These are phyloP conservation scores for Rallus limicola DNA, from an alignment of 2,113 vertebrate genomes.

Conservation along the genomic window DNA sequence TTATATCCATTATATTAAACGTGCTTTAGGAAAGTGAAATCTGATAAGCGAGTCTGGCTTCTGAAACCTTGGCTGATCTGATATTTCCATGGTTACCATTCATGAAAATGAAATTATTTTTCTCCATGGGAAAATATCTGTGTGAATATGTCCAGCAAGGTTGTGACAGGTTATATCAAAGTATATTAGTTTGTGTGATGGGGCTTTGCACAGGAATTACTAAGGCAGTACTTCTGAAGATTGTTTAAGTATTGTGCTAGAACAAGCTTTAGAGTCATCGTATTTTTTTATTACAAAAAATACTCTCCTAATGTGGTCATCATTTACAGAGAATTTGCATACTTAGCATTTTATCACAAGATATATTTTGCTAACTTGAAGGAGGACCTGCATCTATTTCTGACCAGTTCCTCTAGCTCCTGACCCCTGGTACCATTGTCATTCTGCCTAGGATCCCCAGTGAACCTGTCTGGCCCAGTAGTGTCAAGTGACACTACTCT, in stretches of 20 bases:
- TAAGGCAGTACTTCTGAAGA: background rate
- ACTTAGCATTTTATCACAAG: background rate
- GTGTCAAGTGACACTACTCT: background rate
- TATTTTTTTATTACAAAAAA: background rate
- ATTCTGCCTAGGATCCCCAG: background rate
- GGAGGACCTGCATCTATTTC: background rate
- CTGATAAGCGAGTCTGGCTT: background rate
- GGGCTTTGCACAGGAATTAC: background rate
- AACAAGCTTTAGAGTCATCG: background rate
- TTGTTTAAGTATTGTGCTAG: background rate
- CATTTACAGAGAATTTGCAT: background rate
- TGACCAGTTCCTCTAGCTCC: fast-evolving
- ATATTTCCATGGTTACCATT: background rate
- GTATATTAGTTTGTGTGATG: background rate
- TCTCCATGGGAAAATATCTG: background rate
- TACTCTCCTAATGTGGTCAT: background rate
- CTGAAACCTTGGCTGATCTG: background rate
- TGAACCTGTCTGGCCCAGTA: background rate
- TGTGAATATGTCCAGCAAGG: background rate
- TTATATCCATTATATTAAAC: background rate
- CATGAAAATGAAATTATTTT: background rate
- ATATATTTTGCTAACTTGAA: background rate
- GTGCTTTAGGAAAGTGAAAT: background rate
- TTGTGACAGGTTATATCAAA: background rate
- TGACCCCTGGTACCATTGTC: background rate